phyloP scores from a whole-genome alignment of 2,888 invertebrate species.

The Drosophila nr. fundita region DNA sequence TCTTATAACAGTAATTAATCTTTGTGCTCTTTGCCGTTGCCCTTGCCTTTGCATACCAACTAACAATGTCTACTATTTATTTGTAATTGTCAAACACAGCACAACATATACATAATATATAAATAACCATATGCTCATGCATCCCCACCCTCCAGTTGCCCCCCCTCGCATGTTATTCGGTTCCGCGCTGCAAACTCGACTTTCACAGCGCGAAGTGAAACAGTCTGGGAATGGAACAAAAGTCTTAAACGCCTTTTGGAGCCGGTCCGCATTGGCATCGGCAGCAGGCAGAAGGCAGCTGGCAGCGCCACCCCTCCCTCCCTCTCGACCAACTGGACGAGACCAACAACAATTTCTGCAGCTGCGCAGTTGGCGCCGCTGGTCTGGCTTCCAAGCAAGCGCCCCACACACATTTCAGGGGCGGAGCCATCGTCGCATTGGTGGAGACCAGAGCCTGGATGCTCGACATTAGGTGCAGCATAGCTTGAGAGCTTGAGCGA shows the following conservation, averaged over 20 bases:
- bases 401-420: constrained; percentile 62
- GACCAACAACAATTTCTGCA: constrained; percentile 55
- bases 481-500: constrained; percentile 20
- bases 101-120: constrained; percentile 12
- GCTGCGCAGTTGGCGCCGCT: constrained; percentile 66
- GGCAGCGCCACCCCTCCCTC: constrained; percentile 39
- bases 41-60: background rate
- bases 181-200: constrained; percentile 11
- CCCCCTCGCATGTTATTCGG: background rate
- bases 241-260: constrained; percentile 48
- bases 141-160: background rate
- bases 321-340: constrained; percentile 70
- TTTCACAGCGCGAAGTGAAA: constrained; percentile 40
- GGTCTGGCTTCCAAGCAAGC: constrained; percentile 66
- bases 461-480: constrained; percentile 61
- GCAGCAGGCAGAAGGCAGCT: constrained; percentile 11
- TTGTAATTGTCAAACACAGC: constrained; percentile 2
- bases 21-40: background rate
- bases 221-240: constrained; percentile 66
- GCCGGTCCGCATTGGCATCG: constrained; percentile 34
- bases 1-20: background rate
- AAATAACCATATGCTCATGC: constrained; percentile 5
- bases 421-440: constrained; percentile 74
- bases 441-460: constrained; percentile 48
- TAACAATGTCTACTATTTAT: constrained; percentile 4